phyloP scores from a whole-genome alignment of 1,140 invertebrate species.

The Monomorium pharaonis region DNA sequence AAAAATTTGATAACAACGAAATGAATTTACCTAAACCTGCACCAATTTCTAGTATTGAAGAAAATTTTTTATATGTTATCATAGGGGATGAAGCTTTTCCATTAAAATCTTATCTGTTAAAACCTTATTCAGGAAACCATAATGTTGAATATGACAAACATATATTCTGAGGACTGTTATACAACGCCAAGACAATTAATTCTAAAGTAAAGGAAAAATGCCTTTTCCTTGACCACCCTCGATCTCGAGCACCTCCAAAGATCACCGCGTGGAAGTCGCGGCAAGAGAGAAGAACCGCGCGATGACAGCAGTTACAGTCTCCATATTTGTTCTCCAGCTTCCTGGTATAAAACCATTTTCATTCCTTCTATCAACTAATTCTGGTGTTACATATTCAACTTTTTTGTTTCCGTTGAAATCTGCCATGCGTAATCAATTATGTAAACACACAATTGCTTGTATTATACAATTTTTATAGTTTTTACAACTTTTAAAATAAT shows the following conservation, averaged over 20 bases:
- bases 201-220: too few relatives aligned
- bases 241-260: too few relatives aligned
- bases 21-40: background rate
- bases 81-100: background rate
- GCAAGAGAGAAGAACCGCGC: too few relatives aligned
- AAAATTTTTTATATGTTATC: background rate
- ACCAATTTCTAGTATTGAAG: background rate
- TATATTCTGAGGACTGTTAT: too few relatives aligned
- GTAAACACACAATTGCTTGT: background rate
- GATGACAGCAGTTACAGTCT: too few relatives aligned
- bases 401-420: background rate
- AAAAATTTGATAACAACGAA: too few relatives aligned
- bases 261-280: too few relatives aligned
- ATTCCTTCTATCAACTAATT: background rate
- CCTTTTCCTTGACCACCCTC: too few relatives aligned
- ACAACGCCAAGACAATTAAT: too few relatives aligned
- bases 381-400: background rate
- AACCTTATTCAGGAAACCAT: background rate
- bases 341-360: too few relatives aligned
- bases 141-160: too few relatives aligned
- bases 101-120: background rate
- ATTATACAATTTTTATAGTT: background rate
- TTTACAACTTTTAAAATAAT: background rate
- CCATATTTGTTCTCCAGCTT: too few relatives aligned
- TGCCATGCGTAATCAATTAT: background rate